Conservation (phyloP, 2,797 vertebrate species). For the Tangara arthus region DNA sequence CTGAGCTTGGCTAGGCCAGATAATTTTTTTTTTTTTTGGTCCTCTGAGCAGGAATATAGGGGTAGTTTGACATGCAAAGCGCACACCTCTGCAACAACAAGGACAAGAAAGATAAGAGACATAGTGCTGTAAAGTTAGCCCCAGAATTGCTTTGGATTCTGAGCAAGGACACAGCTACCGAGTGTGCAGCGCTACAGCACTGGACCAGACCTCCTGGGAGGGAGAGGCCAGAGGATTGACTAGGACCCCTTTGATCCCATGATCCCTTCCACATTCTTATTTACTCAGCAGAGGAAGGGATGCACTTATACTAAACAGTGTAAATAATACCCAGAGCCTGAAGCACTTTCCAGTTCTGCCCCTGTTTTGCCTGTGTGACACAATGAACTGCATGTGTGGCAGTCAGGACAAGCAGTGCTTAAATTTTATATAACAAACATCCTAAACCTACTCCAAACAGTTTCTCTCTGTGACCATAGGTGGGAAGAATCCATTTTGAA, state of each 20-base stretch:
- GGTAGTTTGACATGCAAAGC: background rate
- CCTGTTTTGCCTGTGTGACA: background rate
- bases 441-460: background rate
- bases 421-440: background rate
- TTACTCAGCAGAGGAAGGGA: background rate
- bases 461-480: background rate
- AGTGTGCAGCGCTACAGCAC: background rate
- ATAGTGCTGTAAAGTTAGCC: background rate
- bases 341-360: background rate
- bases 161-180: background rate
- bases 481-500: background rate
- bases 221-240: background rate
- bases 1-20: background rate
- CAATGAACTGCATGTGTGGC: background rate
- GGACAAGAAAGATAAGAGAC: background rate
- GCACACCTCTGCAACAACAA: slow-evolving; percentile 1
- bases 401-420: background rate
- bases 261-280: background rate
- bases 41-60: background rate
- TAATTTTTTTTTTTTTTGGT: background rate
- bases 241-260: background rate
- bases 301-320: background rate
- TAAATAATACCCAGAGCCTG: background rate
- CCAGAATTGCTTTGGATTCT: background rate
- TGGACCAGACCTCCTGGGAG: background rate